phyloP scores from a whole-genome alignment of 2,113 vertebrate genomes.

The Heteronetta atricapilla region DNA sequence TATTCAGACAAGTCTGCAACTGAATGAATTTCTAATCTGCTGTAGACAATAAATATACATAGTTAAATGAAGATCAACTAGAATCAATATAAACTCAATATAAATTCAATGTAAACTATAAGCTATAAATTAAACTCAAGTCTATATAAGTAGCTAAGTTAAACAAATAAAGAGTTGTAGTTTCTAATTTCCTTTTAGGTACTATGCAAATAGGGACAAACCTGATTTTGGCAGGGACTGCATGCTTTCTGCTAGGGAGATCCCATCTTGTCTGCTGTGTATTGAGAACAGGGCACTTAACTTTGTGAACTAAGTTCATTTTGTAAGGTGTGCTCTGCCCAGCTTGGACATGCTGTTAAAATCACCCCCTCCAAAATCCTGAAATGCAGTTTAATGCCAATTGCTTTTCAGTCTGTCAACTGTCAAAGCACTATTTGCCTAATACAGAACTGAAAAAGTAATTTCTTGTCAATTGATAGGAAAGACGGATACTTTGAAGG shows the following conservation, averaged over 20 bases:
- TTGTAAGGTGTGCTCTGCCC: not conserved
- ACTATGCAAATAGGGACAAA: not conserved
- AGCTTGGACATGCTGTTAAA: not conserved
- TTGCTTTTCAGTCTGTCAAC: not conserved
- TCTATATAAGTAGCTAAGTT: not conserved
- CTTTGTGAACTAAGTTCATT: not conserved
- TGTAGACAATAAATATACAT: not conserved
- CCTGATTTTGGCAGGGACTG: not conserved
- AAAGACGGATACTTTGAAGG: not conserved
- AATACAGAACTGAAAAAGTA: not conserved
- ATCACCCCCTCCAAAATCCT: not conserved
- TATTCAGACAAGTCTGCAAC: not conserved
- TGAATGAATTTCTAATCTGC: not conserved
- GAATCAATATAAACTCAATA: not conserved
- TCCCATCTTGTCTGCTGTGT: not conserved
- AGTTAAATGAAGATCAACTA: not conserved
- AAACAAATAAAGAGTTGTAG: not conserved
- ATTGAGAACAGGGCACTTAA: not conserved
- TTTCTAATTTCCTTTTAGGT: not conserved
- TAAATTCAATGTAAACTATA: not conserved
- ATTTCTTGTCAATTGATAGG: not conserved
- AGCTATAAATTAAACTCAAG: not conserved
- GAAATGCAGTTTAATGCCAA: not conserved
- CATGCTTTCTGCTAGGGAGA: not conserved
- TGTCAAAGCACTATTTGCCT: not conserved